Conservation (phyloP, 37 sponge, comb jelly and placozoan species). For the Bolinopsis microptera region DNA sequence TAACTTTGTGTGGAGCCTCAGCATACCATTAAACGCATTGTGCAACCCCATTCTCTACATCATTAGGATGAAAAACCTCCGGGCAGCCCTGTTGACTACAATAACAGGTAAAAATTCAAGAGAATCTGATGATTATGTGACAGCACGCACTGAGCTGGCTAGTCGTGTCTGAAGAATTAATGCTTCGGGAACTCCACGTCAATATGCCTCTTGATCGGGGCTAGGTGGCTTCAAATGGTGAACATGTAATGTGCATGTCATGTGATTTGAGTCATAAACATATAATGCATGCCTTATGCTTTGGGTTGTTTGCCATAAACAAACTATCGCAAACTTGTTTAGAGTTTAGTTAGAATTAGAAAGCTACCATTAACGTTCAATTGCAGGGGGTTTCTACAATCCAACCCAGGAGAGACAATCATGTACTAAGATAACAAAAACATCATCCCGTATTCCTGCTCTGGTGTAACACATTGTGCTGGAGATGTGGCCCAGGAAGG, state of each 20-base stretch:
- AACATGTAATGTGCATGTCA: no score
- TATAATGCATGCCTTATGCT: no score
- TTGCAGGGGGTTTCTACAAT: neutral
- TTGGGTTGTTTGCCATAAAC: no score
- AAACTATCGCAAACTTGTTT: no score
- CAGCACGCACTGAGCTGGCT: neutral
- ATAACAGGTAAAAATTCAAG: neutral
- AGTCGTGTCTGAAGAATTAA: no score
- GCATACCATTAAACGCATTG: constrained; percentile 30
- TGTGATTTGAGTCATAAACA: no score
- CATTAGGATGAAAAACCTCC: constrained; percentile 17
- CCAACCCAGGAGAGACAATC: neutral
- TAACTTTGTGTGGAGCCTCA: constrained; percentile 21
- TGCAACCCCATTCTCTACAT: constrained; percentile 42
- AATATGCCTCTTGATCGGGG: no score
- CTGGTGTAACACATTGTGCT: neutral
- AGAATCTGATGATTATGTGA: neutral
- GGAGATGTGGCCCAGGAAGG: no score
- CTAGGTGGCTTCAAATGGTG: no score
- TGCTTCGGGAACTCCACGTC: no score
- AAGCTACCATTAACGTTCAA: no score
- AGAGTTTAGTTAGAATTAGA: no score
- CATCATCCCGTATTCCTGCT: neutral
- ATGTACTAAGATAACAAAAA: neutral
- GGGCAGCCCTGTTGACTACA: neutral